Evolutionary conservation across 2,888 invertebrate species (phyloP).

Genomic region (Ptychoptera albimana): DNA sequence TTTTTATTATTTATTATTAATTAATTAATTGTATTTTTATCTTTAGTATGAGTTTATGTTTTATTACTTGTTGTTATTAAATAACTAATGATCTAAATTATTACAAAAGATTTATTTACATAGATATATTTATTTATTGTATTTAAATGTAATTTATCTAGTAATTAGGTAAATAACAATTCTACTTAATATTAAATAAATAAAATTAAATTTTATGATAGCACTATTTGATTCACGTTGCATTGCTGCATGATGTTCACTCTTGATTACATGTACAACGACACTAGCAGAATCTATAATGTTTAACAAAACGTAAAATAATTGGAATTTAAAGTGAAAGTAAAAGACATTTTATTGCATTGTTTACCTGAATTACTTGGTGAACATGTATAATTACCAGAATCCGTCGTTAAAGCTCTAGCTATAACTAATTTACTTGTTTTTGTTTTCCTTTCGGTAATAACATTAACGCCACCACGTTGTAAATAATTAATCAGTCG

Average conservation of each 20-base stretch:
- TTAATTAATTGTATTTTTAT: too few relatives aligned
- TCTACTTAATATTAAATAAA: too few relatives aligned
- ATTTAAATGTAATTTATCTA: too few relatives aligned
- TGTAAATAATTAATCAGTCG: conserved; percentile 72
- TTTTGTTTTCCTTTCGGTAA: conserved; percentile 71
- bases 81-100: too few relatives aligned
- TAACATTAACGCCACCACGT: conserved; percentile 71
- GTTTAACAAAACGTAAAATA: conserved; percentile 9
- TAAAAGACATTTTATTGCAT: neutral
- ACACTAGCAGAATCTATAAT: conserved; percentile 63
- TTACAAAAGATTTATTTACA: too few relatives aligned
- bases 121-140: too few relatives aligned
- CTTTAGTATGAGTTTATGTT: too few relatives aligned
- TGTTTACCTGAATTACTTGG: conserved; percentile 57
- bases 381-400: conserved; percentile 81
- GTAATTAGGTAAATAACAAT: too few relatives aligned
- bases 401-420: conserved; percentile 67
- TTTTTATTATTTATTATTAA: too few relatives aligned
- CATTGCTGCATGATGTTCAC: conserved; percentile 50
- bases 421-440: conserved; percentile 75
- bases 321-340: neutral
- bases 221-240: conserved; percentile 26
- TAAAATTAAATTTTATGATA: too few relatives aligned
- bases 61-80: too few relatives aligned
- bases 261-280: conserved; percentile 69